These are phyloP conservation scores for Endomychus coccineus DNA, from an alignment of 2,888 invertebrate genomes.

Conservation along the genomic window DNA sequence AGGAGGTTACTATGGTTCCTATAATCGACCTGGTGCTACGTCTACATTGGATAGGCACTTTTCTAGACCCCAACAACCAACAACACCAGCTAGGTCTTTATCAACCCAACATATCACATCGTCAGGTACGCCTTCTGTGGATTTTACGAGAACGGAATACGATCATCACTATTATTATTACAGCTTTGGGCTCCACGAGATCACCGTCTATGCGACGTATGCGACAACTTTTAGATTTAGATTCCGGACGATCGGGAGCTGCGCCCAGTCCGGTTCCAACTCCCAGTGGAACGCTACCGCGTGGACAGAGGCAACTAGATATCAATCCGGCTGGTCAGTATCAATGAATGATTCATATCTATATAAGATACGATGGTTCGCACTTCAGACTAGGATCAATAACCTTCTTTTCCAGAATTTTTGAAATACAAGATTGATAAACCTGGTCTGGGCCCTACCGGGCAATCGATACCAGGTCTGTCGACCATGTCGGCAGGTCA, in stretches of 20 bases:
- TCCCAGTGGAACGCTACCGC: slow-evolving; percentile 68
- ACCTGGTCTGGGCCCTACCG: slow-evolving; percentile 44
- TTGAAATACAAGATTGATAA: slow-evolving; percentile 87
- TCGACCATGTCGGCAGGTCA: slow-evolving; percentile 40
- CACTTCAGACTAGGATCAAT: no score
- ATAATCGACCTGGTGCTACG: slow-evolving; percentile 61
- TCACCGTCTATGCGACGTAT: slow-evolving; percentile 75
- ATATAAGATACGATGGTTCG: no score
- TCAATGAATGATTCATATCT: background rate
- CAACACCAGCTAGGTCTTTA: slow-evolving; percentile 67
- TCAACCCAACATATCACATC: slow-evolving; percentile 64
- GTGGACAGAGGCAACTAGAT: slow-evolving; percentile 68
- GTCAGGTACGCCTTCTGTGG: slow-evolving; percentile 38
- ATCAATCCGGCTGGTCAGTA: slow-evolving; percentile 76
- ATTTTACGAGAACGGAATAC: no score
- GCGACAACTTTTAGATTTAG: slow-evolving; percentile 71
- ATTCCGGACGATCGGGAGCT: slow-evolving; percentile 45
- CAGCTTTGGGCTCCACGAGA: slow-evolving; percentile 44
- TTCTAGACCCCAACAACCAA: slow-evolving; percentile 47
- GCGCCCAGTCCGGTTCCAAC: slow-evolving; percentile 68
- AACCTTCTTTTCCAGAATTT: slow-evolving; percentile 60
- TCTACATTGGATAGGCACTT: slow-evolving; percentile 62
- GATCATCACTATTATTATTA: background rate
- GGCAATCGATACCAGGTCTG: slow-evolving; percentile 43
- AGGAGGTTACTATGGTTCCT: slow-evolving; percentile 46